These are phyloP conservation scores for Propithecus deckenii DNA, from an alignment of 2,797 vertebrate genomes.

Conservation along the genomic window DNA sequence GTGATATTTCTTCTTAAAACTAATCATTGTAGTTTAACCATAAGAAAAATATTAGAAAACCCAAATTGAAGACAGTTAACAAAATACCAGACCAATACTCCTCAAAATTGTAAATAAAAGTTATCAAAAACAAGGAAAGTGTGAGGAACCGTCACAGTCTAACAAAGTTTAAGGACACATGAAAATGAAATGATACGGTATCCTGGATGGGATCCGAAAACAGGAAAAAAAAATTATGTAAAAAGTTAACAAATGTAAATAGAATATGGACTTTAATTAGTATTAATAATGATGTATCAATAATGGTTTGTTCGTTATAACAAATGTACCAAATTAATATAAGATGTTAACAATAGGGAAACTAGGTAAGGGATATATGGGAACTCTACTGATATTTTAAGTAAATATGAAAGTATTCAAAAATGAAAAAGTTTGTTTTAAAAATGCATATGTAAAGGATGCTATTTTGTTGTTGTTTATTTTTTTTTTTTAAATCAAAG, in stretches of 20 bases:
- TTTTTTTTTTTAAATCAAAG: not conserved
- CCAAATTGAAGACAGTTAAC: not conserved
- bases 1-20: not conserved
- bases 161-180: not conserved
- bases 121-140: not conserved
- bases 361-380: accelerated
- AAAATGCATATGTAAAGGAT: not conserved
- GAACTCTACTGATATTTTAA: not conserved
- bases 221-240: not conserved
- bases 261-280: not conserved
- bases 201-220: not conserved
- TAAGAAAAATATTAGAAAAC: not conserved
- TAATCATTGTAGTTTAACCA: not conserved
- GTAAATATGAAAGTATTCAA: not conserved
- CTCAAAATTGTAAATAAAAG: not conserved
- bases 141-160: not conserved
- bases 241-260: not conserved
- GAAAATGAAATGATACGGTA: not conserved
- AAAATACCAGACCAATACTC: not conserved
- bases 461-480: not conserved
- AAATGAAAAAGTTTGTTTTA: not conserved
- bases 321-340: not conserved
- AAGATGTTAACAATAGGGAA: not conserved
- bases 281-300: not conserved
- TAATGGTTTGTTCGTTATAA: not conserved